Percentiles rank a stretch among this genome's conserved stretches.
Conservation (phyloP, 1,140 invertebrate genomes). For the Drosophila prosaltans region DNA sequence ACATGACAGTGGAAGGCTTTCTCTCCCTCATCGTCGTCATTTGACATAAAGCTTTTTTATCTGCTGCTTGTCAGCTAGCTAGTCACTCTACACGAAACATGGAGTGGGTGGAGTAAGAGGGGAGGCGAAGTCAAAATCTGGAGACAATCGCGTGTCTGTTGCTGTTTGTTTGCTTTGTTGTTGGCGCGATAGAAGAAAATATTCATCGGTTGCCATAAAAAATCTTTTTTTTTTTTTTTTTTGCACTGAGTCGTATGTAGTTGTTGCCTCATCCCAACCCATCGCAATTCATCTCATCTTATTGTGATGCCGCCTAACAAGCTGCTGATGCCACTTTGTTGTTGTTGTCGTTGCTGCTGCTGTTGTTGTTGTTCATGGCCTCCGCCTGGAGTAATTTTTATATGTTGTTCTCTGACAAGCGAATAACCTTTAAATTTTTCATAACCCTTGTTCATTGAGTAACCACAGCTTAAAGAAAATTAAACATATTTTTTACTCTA, state of each 20-base stretch:
- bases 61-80: slow-evolving; percentile 68
- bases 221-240: slow-evolving; percentile 21
- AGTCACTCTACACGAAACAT: background rate
- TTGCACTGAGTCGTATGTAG: slow-evolving; percentile 47
- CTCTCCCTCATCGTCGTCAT: slow-evolving; percentile 58
- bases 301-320: slow-evolving; percentile 37
- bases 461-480: background rate
- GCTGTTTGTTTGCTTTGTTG: slow-evolving; percentile 66
- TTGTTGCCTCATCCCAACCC: slow-evolving; percentile 4
- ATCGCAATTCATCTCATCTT: background rate
- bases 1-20: slow-evolving; percentile 55
- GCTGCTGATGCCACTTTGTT: slow-evolving; percentile 44
- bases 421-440: slow-evolving; percentile 69
- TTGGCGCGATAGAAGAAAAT: slow-evolving; percentile 47
- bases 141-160: slow-evolving; percentile 73
- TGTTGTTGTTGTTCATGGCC: slow-evolving; percentile 17
- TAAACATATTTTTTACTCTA: too few relatives aligned
- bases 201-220: slow-evolving; percentile 75
- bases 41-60: slow-evolving; percentile 82
- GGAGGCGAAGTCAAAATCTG: slow-evolving; percentile 12
- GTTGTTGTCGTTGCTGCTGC: slow-evolving; percentile 17
- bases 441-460: slow-evolving; percentile 18
- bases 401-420: slow-evolving; percentile 42
- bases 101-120: background rate
- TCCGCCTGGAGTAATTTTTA: slow-evolving; percentile 3